These are phyloP conservation scores for Pachyseris speciosa DNA, from an alignment of 64 coral and sea anemone species.

Conservation along the genomic window DNA sequence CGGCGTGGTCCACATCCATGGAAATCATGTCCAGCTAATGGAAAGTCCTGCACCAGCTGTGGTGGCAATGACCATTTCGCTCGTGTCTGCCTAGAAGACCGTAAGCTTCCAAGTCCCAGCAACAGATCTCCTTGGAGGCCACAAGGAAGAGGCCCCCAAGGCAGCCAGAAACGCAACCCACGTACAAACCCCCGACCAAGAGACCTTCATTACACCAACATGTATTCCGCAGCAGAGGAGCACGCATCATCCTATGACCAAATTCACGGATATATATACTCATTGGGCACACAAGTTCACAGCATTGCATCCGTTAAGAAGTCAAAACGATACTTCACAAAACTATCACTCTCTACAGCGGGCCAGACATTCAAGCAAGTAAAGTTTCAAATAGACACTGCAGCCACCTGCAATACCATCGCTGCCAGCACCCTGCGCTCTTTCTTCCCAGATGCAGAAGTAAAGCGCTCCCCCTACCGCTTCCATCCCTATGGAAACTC, in stretches of 20 bases:
- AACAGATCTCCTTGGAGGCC: not conserved
- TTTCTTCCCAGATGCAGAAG: constrained; percentile 3
- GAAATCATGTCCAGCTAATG: constrained; percentile 53
- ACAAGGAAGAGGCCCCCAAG: not conserved
- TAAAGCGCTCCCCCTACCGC: constrained; percentile 34
- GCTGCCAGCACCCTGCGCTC: constrained; percentile 5
- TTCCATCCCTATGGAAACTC: constrained; percentile 72
- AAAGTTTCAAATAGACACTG: constrained; percentile 76
- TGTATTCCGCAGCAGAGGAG: too few relatives aligned
- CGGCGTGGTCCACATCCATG: constrained; percentile 46
- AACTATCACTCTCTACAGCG: constrained; percentile 46
- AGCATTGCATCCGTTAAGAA: not conserved
- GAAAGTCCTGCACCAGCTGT: constrained; percentile 37
- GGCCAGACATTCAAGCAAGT: constrained; percentile 23
- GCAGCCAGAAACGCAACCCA: not conserved
- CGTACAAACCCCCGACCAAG: constrained; percentile 1
- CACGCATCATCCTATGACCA: not conserved
- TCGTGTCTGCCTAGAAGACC: constrained; percentile 49
- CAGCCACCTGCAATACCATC: constrained; percentile 63
- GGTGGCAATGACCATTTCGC: constrained; percentile 62
- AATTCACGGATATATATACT: not conserved
- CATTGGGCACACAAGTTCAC: constrained; percentile 42
- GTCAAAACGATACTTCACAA: constrained; percentile 41
- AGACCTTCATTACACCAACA: constrained; percentile 30
- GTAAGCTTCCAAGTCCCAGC: not conserved